Conservation (phyloP, 2,797 vertebrate species). For the Leptatherina wallacei region DNA sequence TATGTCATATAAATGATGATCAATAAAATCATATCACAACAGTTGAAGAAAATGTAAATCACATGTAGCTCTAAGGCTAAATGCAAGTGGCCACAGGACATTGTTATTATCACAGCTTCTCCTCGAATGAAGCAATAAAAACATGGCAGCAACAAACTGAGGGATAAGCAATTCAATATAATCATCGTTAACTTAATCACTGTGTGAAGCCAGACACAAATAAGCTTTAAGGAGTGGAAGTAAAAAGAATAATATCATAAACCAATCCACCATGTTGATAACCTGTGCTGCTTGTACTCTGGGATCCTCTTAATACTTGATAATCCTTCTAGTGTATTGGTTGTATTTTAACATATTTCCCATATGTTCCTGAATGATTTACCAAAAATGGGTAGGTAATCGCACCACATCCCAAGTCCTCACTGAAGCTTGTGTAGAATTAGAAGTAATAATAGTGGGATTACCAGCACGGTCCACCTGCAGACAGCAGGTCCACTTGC, state of each 20-base stretch:
- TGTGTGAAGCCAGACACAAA: conserved; percentile 15
- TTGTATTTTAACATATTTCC: conserved; percentile 6
- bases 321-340: background rate
- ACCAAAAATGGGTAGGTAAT: background rate
- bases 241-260: background rate
- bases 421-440: background rate
- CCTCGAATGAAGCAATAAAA: conserved; percentile 35
- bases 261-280: background rate
- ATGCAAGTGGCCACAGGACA: conserved; percentile 28
- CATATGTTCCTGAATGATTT: background rate
- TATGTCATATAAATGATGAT: background rate
- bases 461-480: conserved; percentile 85
- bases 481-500: conserved; percentile 93
- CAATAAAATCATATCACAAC: background rate
- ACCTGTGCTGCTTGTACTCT: background rate
- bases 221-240: background rate
- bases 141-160: conserved; percentile 36
- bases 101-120: conserved; percentile 5
- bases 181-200: conserved; percentile 18
- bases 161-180: conserved; percentile 30
- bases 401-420: background rate
- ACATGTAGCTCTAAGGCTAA: background rate
- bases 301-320: conserved; percentile 8
- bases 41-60: background rate
- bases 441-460: conserved; percentile 20